Base-by-base conservation (phyloP, 2,797 vertebrate genomes). In the Pipistrellus pygmaeus region DNA sequence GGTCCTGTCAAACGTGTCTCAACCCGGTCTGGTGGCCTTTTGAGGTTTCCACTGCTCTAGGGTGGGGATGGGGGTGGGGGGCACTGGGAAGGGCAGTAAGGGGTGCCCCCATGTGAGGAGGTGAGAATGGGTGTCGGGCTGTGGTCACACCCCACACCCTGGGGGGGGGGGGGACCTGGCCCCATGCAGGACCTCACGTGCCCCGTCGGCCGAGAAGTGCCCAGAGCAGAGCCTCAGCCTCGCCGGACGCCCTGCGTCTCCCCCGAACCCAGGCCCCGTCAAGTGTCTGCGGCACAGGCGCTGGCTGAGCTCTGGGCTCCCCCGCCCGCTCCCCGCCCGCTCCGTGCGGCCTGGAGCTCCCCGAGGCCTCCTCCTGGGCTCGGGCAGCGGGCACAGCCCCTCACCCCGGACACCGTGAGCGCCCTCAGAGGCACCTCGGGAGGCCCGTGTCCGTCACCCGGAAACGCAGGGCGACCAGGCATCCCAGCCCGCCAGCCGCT, bases 151-250 rank as follows among this genome's bases (percentile, higher is more conserved):
- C 21, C 5, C 13, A 6, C 68, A 44, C 72, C 30, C 48, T 53
- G 5, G 35, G 51, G 46, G 35, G 53, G 68, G 48, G 7, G 17
- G 21, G 44, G 2, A 44, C 18, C 23, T 46, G 27, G 3, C 23
- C 11, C 11, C 3, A 14, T 1, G 2, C 51, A 51, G 11, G 64
- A 7, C 21, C 53, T 23, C 66, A 3, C 7, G 0, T 0, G 2
- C 14, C 4, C 17, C 48, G 14, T 44, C 3, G 0, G 21, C 48
- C 25, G 0, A 2, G 57, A 32, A 15, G 4, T 0, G 0, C 18
- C 5, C 38, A n/a, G 48, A 11, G 35, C 20, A 53, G 51, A 81
- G 18, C 21, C 0, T 0, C 23, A 62, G 76, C 35, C 3, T 1
- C 0, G 46, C 41, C 3, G 5, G 23, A 14, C 18, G 0, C 6